phyloP scores from a whole-genome alignment of 2,888 invertebrate species.

The Cryptocephalus primarius region DNA sequence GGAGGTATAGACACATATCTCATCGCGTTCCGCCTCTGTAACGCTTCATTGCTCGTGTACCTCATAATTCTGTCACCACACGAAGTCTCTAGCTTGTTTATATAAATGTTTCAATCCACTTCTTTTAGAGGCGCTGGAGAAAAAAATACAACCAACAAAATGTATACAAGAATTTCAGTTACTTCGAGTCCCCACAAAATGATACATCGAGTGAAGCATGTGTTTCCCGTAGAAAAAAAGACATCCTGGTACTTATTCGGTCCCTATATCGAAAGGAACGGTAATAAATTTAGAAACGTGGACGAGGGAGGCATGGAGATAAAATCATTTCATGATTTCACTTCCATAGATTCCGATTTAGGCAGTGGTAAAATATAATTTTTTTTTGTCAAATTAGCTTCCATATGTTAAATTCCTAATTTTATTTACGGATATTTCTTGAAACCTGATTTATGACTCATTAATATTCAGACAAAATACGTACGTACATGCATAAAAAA shows the following conservation, averaged over 20 bases:
- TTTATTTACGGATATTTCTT: too few relatives aligned
- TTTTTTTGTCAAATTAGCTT: too few relatives aligned
- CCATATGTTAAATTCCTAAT: too few relatives aligned
- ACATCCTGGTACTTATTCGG: background rate
- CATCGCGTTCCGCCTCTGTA: background rate
- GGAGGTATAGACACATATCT: too few relatives aligned
- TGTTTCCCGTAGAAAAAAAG: slow-evolving; percentile 19
- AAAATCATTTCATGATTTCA: too few relatives aligned
- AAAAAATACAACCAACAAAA: slow-evolving; percentile 7
- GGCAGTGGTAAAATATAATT: too few relatives aligned
- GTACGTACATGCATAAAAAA: slow-evolving; percentile 6
- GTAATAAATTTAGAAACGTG: too few relatives aligned
- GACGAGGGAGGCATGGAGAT: too few relatives aligned
- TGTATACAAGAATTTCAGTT: slow-evolving; percentile 20
- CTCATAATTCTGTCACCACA: slow-evolving; percentile 38
- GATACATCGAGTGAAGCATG: slow-evolving; percentile 19
- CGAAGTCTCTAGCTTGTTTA: slow-evolving; percentile 28
- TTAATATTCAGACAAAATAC: slow-evolving; percentile 3
- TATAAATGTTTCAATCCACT: slow-evolving; percentile 35
- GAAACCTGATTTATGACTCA: background rate
- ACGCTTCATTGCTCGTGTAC: slow-evolving; percentile 20
- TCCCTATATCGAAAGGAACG: too few relatives aligned
- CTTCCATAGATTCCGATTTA: too few relatives aligned
- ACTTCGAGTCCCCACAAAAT: slow-evolving; percentile 21
- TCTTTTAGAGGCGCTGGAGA: slow-evolving; percentile 18